Evolutionary conservation across 2,113 vertebrate species (phyloP), one percentile per base, ranked within the genome.

Genomic region (Atractosteus spatula): DNA sequence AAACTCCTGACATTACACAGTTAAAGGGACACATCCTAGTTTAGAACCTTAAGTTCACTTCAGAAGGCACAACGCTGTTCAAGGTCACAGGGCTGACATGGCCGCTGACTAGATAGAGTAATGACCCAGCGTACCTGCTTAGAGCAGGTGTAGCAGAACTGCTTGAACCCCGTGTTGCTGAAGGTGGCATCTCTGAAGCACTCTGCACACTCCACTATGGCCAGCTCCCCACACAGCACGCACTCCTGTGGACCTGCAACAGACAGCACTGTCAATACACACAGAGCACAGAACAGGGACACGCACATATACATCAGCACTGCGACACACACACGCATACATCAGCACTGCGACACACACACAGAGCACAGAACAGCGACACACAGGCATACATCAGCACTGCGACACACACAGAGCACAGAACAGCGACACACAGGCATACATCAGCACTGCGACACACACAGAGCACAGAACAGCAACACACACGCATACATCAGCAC

Each of bases 171-270:
- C 0, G 79, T 87, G 1, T 77, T 79, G 4, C 91, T 88, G 0
- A 96, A 95, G 4, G 87, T 71, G 0, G 84, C 51, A 71, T 96
- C 95, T 61, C 79, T 84, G 62, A 96, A 96, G 82, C 95, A 97
- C 0, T 91, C 89, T 0, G 16, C 3, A 55, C 95, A 97, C 73
- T 96, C 94, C 10, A 81, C 13, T 4, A 69, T 65, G 0, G 95
- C 95, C 3, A 93, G 44, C 0, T 71, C 64, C 11, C 93, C 93
- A 8, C 95, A 97, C 55, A 96, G 16, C 0, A 93, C 87, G 70
- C 95, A 96, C 79, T 93, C 93, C 82, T 93, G 84, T 73, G 92
- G 94, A 80, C 88, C 95, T 97, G 85, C 64, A 78, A 83, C 51
- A 76, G 67, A 73, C 55, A 51, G 0, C 29, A 7, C 71, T 16